These are phyloP conservation scores for Ctenodactylus gundi DNA, from an alignment of 2,113 vertebrate genomes.

Conservation along the genomic window DNA sequence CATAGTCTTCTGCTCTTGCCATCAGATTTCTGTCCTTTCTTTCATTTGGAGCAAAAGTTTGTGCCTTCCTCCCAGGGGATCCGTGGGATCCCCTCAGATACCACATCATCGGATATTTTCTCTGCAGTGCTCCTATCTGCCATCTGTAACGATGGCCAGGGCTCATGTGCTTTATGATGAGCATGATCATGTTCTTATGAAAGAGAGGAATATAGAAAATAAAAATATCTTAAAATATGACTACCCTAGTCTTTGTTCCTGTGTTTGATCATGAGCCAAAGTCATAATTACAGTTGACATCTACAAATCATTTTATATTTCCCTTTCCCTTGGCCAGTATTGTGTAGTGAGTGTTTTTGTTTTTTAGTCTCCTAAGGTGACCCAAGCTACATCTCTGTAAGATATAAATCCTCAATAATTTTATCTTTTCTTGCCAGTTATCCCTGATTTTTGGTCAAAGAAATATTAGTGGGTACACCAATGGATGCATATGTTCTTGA, in stretches of 20 bases:
- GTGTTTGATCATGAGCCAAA: background rate
- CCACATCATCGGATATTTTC: background rate
- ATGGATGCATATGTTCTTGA: background rate
- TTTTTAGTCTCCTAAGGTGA: background rate
- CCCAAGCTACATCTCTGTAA: background rate
- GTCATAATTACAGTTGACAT: background rate
- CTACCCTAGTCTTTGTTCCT: background rate
- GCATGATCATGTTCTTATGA: too few species aligned
- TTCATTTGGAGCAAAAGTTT: background rate
- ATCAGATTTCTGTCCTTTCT: background rate
- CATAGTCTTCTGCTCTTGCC: background rate
- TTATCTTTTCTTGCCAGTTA: background rate
- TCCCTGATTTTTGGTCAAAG: background rate
- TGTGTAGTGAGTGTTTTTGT: background rate
- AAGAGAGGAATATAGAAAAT: background rate
- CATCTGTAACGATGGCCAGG: background rate
- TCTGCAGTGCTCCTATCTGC: background rate
- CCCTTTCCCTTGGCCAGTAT: background rate
- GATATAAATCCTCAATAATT: background rate
- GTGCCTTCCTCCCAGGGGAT: background rate
- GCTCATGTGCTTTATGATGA: background rate
- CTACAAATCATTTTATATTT: background rate
- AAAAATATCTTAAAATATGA: background rate
- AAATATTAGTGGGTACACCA: background rate
- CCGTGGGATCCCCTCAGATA: background rate